Conservation (phyloP, 2,888 invertebrate genomes). For the Caenorhabditis doughertyi region DNA sequence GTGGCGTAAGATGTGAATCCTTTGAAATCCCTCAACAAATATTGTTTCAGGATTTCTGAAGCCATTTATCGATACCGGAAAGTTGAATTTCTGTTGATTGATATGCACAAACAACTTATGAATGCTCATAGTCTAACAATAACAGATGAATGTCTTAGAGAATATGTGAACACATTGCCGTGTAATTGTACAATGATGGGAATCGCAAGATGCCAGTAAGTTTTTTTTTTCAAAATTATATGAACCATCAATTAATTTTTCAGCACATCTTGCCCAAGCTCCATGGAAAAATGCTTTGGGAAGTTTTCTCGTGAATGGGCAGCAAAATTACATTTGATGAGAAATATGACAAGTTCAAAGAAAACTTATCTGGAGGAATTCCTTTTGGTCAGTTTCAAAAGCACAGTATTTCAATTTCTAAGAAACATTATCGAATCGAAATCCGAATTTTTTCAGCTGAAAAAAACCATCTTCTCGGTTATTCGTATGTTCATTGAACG, state of each 20-base stretch:
- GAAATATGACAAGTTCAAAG: slow-evolving; percentile 49
- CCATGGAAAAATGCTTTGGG: slow-evolving; percentile 59
- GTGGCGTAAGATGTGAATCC: slow-evolving; percentile 33
- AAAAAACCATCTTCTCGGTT: slow-evolving; percentile 33
- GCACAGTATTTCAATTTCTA: background rate
- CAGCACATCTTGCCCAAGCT: slow-evolving; percentile 28
- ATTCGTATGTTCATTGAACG: slow-evolving; percentile 49
- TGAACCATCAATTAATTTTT: background rate
- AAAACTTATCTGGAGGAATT: slow-evolving; percentile 37
- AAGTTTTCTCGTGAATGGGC: slow-evolving; percentile 55
- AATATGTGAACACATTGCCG: slow-evolving; percentile 27
- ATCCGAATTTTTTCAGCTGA: slow-evolving; percentile 38
- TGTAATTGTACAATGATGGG: slow-evolving; percentile 53
- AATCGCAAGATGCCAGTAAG: slow-evolving; percentile 47
- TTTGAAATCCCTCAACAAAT: background rate
- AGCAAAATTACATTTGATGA: slow-evolving; percentile 51
- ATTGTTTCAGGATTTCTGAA: slow-evolving; percentile 55
- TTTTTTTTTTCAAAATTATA: background rate
- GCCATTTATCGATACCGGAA: slow-evolving; percentile 55
- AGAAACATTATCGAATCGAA: too few species aligned
- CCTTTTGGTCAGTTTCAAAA: slow-evolving; percentile 25
- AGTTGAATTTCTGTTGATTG: slow-evolving; percentile 35
- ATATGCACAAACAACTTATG: slow-evolving; percentile 57
- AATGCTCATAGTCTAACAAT: slow-evolving; percentile 38
- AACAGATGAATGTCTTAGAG: slow-evolving; percentile 36